Conservation (phyloP, 53 echinoderm and acorn worm genomes). For the Pentamera pediparva region DNA sequence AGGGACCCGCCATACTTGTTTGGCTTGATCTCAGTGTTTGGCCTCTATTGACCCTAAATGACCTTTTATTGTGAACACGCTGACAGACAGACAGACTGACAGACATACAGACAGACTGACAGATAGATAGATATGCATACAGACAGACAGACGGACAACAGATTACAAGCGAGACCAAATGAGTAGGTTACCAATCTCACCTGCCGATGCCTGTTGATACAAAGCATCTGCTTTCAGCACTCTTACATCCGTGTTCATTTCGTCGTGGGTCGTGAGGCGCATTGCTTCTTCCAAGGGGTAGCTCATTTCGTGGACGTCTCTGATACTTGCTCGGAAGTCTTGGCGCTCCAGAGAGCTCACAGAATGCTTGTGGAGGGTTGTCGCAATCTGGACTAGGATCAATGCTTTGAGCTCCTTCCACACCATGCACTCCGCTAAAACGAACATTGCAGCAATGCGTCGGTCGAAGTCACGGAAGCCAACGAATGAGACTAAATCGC, state of each 20-base stretch:
- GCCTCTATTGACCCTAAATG: no score
- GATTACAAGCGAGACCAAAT: no score
- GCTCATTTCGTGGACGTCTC: neutral
- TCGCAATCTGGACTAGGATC: conserved; percentile 1
- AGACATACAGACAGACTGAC: no score
- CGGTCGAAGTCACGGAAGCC: conserved; percentile 13
- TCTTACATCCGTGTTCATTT: neutral
- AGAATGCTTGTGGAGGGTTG: neutral
- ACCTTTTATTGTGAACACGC: no score
- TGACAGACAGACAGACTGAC: no score
- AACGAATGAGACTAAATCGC: no score
- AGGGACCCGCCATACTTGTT: no score
- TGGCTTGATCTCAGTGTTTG: no score
- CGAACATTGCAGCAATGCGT: conserved; percentile 9
- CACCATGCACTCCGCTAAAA: neutral
- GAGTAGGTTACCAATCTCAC: no score
- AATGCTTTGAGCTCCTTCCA: conserved; percentile 8
- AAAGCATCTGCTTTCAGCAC: conserved; percentile 9
- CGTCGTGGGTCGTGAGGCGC: neutral
- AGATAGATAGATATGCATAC: no score
- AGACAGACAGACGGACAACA: no score
- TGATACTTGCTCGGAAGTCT: neutral
- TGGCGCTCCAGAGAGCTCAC: neutral
- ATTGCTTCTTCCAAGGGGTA: conserved; percentile 12
- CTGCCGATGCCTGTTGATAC: conserved; percentile 10